Conservation (phyloP, 2,888 invertebrate genomes). For the Exocentrus adspersus region DNA sequence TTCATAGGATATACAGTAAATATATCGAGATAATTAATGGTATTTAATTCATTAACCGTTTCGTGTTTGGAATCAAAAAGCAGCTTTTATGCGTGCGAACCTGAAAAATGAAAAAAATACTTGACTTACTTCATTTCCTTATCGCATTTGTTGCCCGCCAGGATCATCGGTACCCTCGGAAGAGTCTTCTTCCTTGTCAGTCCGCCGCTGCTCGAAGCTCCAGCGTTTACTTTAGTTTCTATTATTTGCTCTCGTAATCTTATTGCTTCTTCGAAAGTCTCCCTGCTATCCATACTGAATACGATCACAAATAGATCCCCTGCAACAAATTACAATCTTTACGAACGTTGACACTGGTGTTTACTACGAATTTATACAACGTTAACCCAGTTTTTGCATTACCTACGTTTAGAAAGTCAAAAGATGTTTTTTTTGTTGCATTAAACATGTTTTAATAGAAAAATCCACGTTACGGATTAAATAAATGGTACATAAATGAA, state of each 20-base stretch:
- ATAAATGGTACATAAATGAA: too few species aligned
- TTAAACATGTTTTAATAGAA: too few species aligned
- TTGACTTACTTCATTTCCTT: constrained; percentile 78
- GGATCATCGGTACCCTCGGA: constrained; percentile 84
- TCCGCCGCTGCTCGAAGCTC: constrained; percentile 68
- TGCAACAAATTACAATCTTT: constrained; percentile 41
- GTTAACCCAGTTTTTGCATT: too few species aligned
- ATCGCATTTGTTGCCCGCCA: constrained; percentile 90
- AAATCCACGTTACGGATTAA: too few species aligned
- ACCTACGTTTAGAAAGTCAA: too few species aligned
- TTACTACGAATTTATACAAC: too few species aligned
- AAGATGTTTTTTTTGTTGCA: too few species aligned
- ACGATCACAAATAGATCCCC: constrained; percentile 76
- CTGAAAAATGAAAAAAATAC: too few species aligned
- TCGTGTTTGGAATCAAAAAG: too few species aligned
- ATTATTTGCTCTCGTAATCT: constrained; percentile 83
- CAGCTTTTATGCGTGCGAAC: too few species aligned
- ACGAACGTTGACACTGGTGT: neutral
- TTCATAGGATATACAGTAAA: too few species aligned
- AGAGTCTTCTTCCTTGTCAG: constrained; percentile 68
- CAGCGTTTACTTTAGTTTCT: constrained; percentile 82
- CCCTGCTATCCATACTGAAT: constrained; percentile 85
- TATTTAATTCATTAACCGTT: neutral
- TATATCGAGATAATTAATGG: too few species aligned
- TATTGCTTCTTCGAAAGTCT: constrained; percentile 86